Evolutionary conservation across 2,888 invertebrate genomes (phyloP).

Genomic region (Amblyjoppa proteus): DNA sequence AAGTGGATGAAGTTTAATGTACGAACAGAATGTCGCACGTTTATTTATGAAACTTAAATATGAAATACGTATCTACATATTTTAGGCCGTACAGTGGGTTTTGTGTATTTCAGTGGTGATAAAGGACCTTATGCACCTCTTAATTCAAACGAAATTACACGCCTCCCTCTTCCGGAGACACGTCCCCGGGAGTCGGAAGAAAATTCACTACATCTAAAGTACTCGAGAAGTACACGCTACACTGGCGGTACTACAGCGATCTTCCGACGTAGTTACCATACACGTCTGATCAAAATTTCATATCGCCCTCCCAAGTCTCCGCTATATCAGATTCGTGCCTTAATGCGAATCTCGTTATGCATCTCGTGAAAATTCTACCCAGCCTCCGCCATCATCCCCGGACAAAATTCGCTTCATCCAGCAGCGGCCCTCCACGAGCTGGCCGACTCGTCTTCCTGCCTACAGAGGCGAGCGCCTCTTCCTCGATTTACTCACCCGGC

Average conservation of each 20-base stretch:
- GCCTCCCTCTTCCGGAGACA: constrained; percentile 61
- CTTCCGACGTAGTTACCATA: constrained; percentile 5
- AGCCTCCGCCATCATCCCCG: constrained; percentile 26
- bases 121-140: constrained; percentile 73
- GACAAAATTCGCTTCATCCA: constrained; percentile 27
- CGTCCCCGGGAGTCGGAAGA: too few species aligned
- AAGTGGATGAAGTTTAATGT: background rate
- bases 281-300: constrained; percentile 78
- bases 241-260: background rate
- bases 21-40: background rate
- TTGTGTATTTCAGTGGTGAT: background rate
- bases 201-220: background rate
- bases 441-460: constrained; percentile 29
- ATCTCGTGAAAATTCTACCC: constrained; percentile 68
- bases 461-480: constrained; percentile 12
- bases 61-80: background rate
- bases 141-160: constrained; percentile 10
- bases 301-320: constrained; percentile 65
- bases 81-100: background rate
- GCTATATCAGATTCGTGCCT: constrained; percentile 77
- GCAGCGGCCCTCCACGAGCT: constrained; percentile 10
- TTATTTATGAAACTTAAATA: background rate
- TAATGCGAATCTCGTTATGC: constrained; percentile 79
- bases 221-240: background rate
- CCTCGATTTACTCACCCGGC: constrained; percentile 22